phyloP scores from a whole-genome alignment of 2,113 vertebrate species.

The Brachionichthys hirsutus region DNA sequence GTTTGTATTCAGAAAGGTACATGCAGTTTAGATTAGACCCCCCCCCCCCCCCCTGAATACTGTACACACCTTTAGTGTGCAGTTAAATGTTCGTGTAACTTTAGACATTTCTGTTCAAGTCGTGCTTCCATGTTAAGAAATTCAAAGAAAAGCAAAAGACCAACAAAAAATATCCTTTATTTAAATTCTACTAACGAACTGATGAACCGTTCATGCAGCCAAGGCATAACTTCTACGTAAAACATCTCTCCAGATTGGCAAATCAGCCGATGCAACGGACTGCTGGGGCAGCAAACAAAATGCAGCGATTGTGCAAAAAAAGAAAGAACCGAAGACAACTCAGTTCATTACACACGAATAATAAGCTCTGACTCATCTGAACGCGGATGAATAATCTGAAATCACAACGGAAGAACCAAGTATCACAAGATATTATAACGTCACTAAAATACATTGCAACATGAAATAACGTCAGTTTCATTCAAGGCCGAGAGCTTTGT shows the following conservation, averaged over 20 bases:
- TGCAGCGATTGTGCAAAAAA: neutral
- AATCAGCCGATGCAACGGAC: neutral
- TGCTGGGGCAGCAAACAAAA: neutral
- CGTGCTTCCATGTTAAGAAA: too few relatives aligned
- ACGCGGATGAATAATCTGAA: neutral
- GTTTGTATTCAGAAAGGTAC: too few relatives aligned
- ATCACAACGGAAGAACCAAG: neutral
- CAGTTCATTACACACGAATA: neutral
- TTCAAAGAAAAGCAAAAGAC: too few relatives aligned
- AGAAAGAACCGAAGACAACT: neutral
- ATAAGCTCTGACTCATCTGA: neutral
- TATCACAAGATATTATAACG: neutral
- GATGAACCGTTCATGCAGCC: neutral
- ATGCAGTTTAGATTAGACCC: too few relatives aligned
- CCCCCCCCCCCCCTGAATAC: too few relatives aligned
- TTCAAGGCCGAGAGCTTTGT: constrained; percentile 82
- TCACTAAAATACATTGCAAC: neutral
- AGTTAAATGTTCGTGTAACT: too few relatives aligned
- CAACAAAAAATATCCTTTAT: too few relatives aligned
- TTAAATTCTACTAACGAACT: too few relatives aligned
- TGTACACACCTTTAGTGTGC: too few relatives aligned
- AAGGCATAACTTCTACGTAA: neutral
- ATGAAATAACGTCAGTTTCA: constrained; percentile 16
- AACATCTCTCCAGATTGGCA: neutral
- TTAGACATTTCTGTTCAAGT: too few relatives aligned